phyloP scores from a whole-genome alignment of 2,113 vertebrate species.

The Panurus biarmicus region DNA sequence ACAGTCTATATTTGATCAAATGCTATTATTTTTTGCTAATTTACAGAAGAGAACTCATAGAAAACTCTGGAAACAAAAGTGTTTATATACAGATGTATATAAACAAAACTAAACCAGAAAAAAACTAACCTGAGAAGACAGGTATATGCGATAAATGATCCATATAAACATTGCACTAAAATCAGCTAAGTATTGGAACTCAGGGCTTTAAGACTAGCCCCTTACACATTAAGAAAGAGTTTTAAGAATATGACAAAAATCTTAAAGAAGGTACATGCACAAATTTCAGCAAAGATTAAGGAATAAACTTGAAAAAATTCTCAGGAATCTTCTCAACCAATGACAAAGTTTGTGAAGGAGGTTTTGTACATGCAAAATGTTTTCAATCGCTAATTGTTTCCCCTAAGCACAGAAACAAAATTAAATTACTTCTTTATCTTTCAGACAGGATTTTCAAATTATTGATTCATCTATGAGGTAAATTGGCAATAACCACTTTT shows the following conservation, averaged over 20 bases:
- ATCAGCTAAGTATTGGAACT: not conserved
- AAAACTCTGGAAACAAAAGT: not conserved
- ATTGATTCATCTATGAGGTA: not conserved
- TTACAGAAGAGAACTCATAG: not conserved
- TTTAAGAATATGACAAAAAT: not conserved
- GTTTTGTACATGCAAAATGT: not conserved
- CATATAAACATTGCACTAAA: not conserved
- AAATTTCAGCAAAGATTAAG: not conserved
- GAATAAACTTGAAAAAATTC: not conserved
- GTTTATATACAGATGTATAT: fast-evolving
- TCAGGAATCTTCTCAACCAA: not conserved
- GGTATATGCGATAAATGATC: fast-evolving
- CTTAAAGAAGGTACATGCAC: not conserved
- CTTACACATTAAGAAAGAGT: not conserved
- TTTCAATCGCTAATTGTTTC: not conserved
- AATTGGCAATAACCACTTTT: not conserved
- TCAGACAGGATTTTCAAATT: not conserved
- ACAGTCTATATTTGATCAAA: not conserved
- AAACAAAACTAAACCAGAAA: not conserved
- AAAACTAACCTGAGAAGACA: not conserved
- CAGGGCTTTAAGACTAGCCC: not conserved
- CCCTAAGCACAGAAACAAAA: not conserved
- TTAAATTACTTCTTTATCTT: not conserved
- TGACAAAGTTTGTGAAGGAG: not conserved
- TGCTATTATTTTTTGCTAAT: not conserved